Evolutionary conservation across 2,797 vertebrate species (phyloP).

Genomic region (Mustela erminea): DNA sequence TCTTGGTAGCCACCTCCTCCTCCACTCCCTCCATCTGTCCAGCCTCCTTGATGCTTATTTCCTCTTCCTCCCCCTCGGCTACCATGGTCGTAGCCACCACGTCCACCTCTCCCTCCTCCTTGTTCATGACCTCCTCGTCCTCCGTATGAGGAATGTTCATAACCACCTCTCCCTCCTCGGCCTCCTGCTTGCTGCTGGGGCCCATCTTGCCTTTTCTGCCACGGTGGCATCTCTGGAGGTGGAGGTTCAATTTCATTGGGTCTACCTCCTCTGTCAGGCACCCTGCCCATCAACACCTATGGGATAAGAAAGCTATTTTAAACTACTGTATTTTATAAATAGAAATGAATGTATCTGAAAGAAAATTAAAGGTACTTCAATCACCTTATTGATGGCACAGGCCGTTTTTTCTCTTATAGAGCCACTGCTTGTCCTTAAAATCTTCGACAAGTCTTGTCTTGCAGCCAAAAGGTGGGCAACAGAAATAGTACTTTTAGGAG

Average conservation of each 20-base stretch:
- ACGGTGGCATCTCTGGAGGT: constrained; percentile 98
- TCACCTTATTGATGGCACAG: constrained; percentile 98
- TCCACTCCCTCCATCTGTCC: constrained; percentile 90
- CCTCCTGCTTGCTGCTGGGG: constrained; percentile 91
- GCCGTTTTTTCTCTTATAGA: constrained; percentile 96
- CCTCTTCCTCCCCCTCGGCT: constrained; percentile 91
- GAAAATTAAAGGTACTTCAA: neutral
- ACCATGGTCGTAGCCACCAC: constrained; percentile 89
- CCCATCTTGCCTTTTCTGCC: constrained; percentile 98
- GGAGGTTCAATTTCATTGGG: constrained; percentile 98
- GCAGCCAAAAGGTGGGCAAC: constrained; percentile 95
- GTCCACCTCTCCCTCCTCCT: constrained; percentile 91
- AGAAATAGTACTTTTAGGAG: constrained; percentile 91
- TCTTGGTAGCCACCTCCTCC: constrained; percentile 91
- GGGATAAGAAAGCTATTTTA: constrained; percentile 54
- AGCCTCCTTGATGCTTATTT: constrained; percentile 91
- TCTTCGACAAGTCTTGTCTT: constrained; percentile 97
- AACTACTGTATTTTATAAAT: constrained; percentile 3
- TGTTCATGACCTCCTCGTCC: constrained; percentile 89
- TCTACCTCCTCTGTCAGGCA: constrained; percentile 97
- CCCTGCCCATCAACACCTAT: constrained; percentile 98
- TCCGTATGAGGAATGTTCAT: constrained; percentile 90
- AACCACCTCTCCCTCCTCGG: constrained; percentile 91
- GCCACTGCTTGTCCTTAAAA: constrained; percentile 96
- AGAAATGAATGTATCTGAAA: neutral